phyloP scores from a whole-genome alignment of 2,888 invertebrate species.

The Vandiemenella viatica region DNA sequence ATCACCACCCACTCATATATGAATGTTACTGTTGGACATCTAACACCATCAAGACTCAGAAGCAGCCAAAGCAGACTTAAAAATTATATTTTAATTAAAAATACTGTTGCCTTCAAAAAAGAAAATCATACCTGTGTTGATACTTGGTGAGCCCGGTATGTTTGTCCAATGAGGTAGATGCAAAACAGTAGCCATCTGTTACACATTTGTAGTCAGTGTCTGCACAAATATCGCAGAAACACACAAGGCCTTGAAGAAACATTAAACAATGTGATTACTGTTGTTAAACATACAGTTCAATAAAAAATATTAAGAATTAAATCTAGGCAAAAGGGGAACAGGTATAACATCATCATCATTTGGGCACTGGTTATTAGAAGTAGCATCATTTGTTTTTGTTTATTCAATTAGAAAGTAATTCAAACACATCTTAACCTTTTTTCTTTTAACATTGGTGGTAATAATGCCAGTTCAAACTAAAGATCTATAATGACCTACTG shows the following conservation, averaged over 20 bases:
- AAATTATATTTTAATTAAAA: too few species aligned
- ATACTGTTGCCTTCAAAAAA: too few species aligned
- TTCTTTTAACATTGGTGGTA: too few species aligned
- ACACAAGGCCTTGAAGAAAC: conserved; percentile 47
- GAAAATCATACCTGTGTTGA: conserved; percentile 70
- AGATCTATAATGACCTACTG: too few species aligned
- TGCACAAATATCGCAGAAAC: conserved; percentile 67
- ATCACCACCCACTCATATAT: too few species aligned
- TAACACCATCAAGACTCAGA: too few species aligned
- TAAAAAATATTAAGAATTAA: too few species aligned
- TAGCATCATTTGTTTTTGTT: background rate
- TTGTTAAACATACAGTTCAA: background rate
- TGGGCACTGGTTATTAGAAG: background rate
- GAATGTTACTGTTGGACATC: too few species aligned
- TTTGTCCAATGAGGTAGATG: conserved; percentile 52
- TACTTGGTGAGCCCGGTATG: conserved; percentile 39
- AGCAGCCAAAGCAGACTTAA: too few species aligned
- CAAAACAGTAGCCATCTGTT: conserved; percentile 80
- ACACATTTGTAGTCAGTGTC: conserved; percentile 66
- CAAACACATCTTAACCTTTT: background rate
- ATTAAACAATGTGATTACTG: background rate
- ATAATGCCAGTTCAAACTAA: too few species aligned
- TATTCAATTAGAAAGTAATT: background rate
- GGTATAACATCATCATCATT: too few species aligned
- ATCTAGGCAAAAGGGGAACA: too few species aligned